Evolutionary conservation across 2,113 vertebrate genomes (phyloP).

Genomic region (Manacus vitellinus): DNA sequence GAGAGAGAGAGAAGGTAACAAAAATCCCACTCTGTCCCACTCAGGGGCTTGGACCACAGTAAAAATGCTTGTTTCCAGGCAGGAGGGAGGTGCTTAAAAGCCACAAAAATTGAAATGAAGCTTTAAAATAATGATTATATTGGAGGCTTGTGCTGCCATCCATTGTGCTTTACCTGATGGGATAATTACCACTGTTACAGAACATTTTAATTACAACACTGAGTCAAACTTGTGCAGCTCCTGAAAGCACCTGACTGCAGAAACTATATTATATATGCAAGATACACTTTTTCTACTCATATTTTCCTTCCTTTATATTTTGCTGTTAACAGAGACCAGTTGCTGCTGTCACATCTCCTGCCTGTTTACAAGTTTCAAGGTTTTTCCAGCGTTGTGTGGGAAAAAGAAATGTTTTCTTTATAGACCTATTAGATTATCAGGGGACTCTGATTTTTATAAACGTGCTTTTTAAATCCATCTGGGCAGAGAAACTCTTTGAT

Average conservation of each 20-base stretch:
- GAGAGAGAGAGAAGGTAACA: not conserved
- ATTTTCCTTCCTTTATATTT: not conserved
- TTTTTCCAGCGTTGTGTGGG: not conserved
- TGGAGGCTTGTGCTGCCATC: not conserved
- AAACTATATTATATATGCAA: not conserved
- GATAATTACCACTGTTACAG: constrained; percentile 45
- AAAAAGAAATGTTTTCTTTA: not conserved
- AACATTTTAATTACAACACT: constrained; percentile 52
- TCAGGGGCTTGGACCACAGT: not conserved
- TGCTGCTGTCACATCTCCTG: not conserved
- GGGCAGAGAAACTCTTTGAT: not conserved
- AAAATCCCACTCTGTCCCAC: fast-evolving
- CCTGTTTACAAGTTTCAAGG: not conserved
- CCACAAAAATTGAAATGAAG: not conserved
- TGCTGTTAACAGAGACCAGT: not conserved
- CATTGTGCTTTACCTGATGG: constrained; percentile 49
- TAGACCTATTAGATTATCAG: not conserved
- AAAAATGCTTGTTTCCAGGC: not conserved
- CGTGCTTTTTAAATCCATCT: not conserved
- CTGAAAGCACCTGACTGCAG: not conserved
- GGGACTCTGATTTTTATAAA: not conserved
- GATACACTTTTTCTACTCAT: not conserved
- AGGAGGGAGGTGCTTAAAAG: not conserved
- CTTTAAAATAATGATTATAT: not conserved
- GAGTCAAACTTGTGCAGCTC: constrained; percentile 28